Evolutionary conservation across 1,140 invertebrate genomes (phyloP), one percentile per base, ranked within the genome.

Genomic region (Hylaeus anthracinus): DNA sequence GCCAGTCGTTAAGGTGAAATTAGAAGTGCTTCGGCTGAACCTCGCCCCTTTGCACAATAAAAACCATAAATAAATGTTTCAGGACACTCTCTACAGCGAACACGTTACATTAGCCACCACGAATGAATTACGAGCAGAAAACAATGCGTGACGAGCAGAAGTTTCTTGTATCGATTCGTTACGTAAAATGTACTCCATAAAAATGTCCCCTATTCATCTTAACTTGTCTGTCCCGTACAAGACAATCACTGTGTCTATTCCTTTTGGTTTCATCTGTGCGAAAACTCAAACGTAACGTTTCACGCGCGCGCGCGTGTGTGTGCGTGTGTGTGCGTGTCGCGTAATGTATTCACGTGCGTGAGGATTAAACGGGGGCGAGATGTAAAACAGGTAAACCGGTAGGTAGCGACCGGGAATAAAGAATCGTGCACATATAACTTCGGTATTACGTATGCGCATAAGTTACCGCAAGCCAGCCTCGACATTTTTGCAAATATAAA

Each of bases 401-500:
- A 61, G 48, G 8, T n/a, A 26, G 69, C 2, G 60, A 6, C 69
- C 41, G 39, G 61, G 61, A 66, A 65, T 51, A 73, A 79, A 72
- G 61, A 65, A 79, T 79, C 61, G 61, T 9, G 70, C n/a, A 41
- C 51, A 73, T 72, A 56, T 79, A 77, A 77, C n/a, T 45, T 70
- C 26, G 26, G 48, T 51, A 70, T 81, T 81, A 81, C 64, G 58
- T 81, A 81, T 81, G 79, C 79, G 73, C 79, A 81, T 81, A 81
- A 81, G n/a, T 81, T 77, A 81, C n/a, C 26, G 51, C 5, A 45
- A 4, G 3, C 14, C 66, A 70, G 65, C 79, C 79, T 81, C 79
- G 73, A 81, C 79, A 81, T 81, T 81, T 81, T 81, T 81, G 72
- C 72, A 45, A 76, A 77, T 69, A 63, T 63, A 76, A 76, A 76